Conservation (phyloP, 2,888 invertebrate species). For the Mesorhabditis spiculigera region DNA sequence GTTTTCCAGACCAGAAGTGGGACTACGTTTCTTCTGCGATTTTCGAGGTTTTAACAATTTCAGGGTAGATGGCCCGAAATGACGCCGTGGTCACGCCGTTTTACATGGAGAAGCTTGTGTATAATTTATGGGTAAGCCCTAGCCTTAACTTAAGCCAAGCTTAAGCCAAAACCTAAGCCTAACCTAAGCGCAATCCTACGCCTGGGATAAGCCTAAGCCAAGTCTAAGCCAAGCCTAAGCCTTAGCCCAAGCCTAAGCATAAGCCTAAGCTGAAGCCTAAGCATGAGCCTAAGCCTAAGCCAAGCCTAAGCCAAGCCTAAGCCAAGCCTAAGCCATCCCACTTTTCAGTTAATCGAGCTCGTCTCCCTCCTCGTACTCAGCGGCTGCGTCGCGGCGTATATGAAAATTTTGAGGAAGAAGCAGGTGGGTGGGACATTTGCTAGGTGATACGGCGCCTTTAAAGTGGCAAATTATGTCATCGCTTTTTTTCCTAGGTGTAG, state of each 20-base stretch:
- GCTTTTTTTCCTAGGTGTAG: too few species aligned
- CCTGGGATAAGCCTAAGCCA: too few species aligned
- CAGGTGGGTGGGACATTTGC: background rate
- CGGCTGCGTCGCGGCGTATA: background rate
- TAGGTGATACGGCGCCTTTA: too few species aligned
- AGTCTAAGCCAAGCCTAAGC: too few species aligned
- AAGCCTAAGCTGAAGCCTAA: background rate
- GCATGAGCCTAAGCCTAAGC: background rate
- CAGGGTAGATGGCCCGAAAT: background rate
- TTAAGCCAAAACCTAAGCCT: background rate
- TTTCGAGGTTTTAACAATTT: too few species aligned
- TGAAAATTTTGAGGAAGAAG: conserved; percentile 1
- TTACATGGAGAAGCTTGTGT: background rate
- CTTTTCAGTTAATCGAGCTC: background rate
- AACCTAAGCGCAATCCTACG: too few species aligned
- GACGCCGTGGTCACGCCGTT: background rate
- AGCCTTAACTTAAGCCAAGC: background rate
- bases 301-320: background rate
- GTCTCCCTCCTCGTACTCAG: background rate
- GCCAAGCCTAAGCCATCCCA: too few species aligned
- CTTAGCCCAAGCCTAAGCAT: too few species aligned
- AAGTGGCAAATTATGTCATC: too few species aligned
- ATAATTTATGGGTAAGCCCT: background rate
- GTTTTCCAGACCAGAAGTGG: too few species aligned
- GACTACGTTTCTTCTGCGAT: too few species aligned